phyloP scores from a whole-genome alignment of 2,797 vertebrate species.

The Danio kyathit region DNA sequence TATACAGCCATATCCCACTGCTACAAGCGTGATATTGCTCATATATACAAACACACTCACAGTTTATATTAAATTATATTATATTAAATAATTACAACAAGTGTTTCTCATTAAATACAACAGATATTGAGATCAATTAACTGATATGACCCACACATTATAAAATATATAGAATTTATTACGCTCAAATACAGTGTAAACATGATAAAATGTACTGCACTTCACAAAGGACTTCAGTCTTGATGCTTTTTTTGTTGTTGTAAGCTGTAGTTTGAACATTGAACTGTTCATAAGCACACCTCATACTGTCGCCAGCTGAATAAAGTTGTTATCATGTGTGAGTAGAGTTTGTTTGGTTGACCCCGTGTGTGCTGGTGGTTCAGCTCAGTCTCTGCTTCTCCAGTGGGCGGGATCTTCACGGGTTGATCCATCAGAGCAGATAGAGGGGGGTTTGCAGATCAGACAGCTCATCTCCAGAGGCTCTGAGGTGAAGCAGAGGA shows the following conservation, averaged over 20 bases:
- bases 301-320: constrained; percentile 23
- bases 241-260: not conserved
- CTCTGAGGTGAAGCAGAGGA: constrained; percentile 68
- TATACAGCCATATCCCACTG: too few species aligned
- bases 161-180: too few species aligned
- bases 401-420: constrained; percentile 50
- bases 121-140: not conserved
- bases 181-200: not conserved
- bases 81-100: not conserved
- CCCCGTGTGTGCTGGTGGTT: constrained; percentile 44
- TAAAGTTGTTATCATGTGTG: constrained; percentile 8
- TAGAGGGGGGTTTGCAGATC: constrained; percentile 8
- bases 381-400: constrained; percentile 43
- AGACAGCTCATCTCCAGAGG: constrained; percentile 68
- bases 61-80: too few species aligned
- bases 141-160: too few species aligned
- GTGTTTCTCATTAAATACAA: not conserved
- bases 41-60: too few species aligned
- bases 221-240: not conserved
- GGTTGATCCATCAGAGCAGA: constrained; percentile 66
- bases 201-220: not conserved
- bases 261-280: not conserved
- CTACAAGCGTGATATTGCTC: too few species aligned
- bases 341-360: constrained; percentile 36
- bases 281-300: not conserved